These are phyloP conservation scores for Enteromius viviparus DNA, from an alignment of 2,797 vertebrate genomes.

Conservation along the genomic window DNA sequence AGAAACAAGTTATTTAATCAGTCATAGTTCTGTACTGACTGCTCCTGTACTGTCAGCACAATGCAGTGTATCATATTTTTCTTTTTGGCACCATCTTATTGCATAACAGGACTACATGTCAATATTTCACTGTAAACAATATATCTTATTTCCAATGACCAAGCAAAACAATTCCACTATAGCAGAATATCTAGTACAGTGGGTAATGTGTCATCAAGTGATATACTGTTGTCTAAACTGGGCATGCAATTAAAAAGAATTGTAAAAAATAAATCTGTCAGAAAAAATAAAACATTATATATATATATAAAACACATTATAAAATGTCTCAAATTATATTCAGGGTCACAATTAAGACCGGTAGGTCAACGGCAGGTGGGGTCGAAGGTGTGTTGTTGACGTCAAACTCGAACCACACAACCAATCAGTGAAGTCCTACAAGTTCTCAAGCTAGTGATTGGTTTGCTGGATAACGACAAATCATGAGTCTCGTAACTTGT, in stretches of 20 bases:
- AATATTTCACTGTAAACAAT: constrained; percentile 13
- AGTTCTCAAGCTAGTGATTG: background rate
- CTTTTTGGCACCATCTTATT: background rate
- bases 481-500: constrained; percentile 14
- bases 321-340: too few relatives aligned
- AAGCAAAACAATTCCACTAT: constrained; percentile 22
- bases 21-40: background rate
- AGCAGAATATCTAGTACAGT: background rate
- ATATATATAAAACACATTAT: too few relatives aligned
- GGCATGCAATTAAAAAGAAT: background rate
- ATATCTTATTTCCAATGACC: background rate
- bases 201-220: background rate
- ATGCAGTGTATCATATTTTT: background rate
- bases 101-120: constrained; percentile 17
- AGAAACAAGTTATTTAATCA: background rate
- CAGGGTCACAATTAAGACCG: background rate
- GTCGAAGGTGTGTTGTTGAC: background rate
- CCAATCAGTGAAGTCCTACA: constrained; percentile 9
- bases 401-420: background rate
- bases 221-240: background rate
- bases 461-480: background rate
- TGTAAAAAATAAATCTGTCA: background rate
- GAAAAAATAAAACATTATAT: background rate
- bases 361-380: background rate
- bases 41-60: constrained; percentile 2